phyloP scores from a whole-genome alignment of 2,888 invertebrate species.

The Catocala fraxini region DNA sequence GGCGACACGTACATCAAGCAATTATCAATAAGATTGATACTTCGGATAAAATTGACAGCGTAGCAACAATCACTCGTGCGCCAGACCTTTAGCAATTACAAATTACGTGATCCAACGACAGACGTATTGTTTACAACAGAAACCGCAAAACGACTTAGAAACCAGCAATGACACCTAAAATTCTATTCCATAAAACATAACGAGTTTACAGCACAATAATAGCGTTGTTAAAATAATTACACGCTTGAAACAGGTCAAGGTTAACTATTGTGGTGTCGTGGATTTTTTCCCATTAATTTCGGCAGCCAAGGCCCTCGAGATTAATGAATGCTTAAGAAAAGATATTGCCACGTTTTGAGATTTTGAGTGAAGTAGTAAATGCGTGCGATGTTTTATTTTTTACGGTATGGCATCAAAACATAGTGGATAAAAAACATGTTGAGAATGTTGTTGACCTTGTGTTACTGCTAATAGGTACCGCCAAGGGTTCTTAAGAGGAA shows the following conservation, averaged over 20 bases:
- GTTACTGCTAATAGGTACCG: no score
- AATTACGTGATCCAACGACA: no score
- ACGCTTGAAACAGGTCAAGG: conserved; percentile 60
- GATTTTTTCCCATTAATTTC: conserved; percentile 61
- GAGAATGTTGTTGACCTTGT: no score
- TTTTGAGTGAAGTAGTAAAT: conserved; percentile 17
- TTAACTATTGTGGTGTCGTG: conserved; percentile 55
- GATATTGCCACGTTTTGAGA: conserved; percentile 42
- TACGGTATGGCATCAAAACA: no score
- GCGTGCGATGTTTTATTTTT: not conserved
- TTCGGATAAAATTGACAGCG: no score
- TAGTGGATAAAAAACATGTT: no score
- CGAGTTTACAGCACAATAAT: conserved; percentile 29
- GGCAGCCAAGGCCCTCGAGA: conserved; percentile 51
- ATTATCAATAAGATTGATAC: no score
- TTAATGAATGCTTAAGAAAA: conserved; percentile 59
- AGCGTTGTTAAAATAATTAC: conserved; percentile 54
- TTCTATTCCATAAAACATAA: conserved; percentile 14
- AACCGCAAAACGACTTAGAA: not conserved
- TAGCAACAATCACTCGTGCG: no score
- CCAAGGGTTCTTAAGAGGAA: no score
- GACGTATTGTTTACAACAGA: no score
- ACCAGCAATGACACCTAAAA: conserved; percentile 8
- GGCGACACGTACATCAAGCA: no score
- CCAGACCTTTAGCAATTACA: no score